A percentile compares a stretch with the other conserved stretches of the same genome.
Evolutionary conservation across 2,888 invertebrate genomes (phyloP).

Genomic region (Uloborus plumipes): DNA sequence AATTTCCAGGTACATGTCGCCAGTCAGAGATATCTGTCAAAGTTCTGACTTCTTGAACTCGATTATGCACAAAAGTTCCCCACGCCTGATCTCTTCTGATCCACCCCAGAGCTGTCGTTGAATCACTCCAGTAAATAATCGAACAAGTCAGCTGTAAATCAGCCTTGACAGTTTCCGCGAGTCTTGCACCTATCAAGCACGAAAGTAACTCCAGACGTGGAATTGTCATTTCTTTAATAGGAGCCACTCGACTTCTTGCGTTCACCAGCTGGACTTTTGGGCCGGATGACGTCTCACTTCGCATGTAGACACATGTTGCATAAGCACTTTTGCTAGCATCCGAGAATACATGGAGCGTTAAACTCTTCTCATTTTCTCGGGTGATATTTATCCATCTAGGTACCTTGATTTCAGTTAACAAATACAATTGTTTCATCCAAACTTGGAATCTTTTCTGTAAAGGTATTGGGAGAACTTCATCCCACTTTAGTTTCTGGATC

Average conservation of each 20-base stretch:
- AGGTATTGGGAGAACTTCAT: not conserved
- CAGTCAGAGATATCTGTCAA: not conserved
- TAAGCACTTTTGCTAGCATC: constrained; percentile 7
- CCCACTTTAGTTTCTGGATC: not conserved
- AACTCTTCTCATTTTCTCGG: not conserved
- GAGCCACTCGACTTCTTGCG: not conserved
- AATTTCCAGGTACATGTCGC: constrained; percentile 4
- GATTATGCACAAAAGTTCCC: constrained; percentile 67
- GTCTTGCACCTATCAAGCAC: not conserved
- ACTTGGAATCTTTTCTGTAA: not conserved
- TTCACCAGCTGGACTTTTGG: not conserved
- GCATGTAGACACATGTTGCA: constrained; percentile 11
- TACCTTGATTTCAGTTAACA: not conserved
- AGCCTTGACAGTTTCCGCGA: not conserved
- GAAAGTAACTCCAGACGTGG: no score
- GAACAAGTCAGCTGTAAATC: no score
- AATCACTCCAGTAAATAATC: constrained; percentile 9
- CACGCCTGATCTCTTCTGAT: constrained; percentile 63
- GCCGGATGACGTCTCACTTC: not conserved
- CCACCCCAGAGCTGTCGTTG: constrained; percentile 64
- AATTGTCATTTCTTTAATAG: no score
- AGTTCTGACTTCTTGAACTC: constrained; percentile 68
- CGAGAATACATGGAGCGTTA: constrained; percentile 16
- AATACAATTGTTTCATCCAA: not conserved
- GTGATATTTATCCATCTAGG: not conserved